Conservation (phyloP, 2,797 vertebrate species). For the Loris lydekkerianus region DNA sequence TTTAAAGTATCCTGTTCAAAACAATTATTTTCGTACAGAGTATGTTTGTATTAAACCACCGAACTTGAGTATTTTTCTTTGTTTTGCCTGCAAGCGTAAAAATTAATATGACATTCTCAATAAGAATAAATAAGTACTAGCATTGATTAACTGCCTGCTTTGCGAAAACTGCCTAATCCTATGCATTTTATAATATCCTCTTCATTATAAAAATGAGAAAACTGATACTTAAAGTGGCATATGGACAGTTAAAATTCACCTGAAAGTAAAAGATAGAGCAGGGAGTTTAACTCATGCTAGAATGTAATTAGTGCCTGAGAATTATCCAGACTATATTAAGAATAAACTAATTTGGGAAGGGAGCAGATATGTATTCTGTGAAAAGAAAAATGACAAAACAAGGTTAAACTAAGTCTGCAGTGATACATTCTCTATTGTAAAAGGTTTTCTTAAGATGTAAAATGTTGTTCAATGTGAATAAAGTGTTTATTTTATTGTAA, state of each 20-base stretch:
- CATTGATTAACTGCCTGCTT: background rate
- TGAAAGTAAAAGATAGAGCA: background rate
- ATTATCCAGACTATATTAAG: background rate
- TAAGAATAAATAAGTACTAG: background rate
- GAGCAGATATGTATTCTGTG: background rate
- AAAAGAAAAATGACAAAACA: conserved; percentile 39
- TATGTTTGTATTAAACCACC: background rate
- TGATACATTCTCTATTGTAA: background rate
- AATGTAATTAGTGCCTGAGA: background rate
- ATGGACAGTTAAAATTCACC: background rate
- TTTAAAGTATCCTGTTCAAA: background rate
- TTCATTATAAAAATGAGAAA: conserved; percentile 8
- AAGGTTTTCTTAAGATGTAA: background rate
- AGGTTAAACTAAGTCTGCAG: background rate
- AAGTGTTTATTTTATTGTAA: background rate
- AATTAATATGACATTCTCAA: background rate
- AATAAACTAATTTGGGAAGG: background rate
- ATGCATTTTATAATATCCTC: background rate
- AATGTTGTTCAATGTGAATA: background rate
- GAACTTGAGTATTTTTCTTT: background rate
- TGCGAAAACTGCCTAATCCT: background rate
- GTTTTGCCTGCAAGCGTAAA: background rate
- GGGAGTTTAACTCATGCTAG: background rate
- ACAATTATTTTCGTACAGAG: conserved; percentile 13
- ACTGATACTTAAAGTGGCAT: background rate